Conservation (phyloP, 92 coral and sea anemone genomes). For the Actinernus sp. region DNA sequence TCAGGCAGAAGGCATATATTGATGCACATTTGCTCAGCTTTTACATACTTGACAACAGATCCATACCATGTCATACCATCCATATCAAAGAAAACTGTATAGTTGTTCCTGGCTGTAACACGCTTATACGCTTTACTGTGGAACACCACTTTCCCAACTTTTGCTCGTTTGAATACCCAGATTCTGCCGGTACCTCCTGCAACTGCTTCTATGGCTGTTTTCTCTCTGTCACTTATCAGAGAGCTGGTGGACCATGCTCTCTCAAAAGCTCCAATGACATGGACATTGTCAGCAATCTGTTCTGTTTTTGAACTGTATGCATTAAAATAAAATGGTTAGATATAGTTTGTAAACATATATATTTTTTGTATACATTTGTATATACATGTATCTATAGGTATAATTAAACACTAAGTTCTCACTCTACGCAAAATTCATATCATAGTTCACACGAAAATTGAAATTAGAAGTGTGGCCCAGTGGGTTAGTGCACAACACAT, state of each 20-base stretch:
- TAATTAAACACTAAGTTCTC: too few relatives aligned
- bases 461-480: too few relatives aligned
- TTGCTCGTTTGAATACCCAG: slow-evolving; percentile 14
- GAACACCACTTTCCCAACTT: slow-evolving; percentile 5
- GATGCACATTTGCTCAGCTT: too few relatives aligned
- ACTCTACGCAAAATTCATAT: too few relatives aligned
- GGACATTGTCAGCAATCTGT: slow-evolving; percentile 2
- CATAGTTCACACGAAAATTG: too few relatives aligned
- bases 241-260: slow-evolving; percentile 5
- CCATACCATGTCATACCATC: slow-evolving; percentile 10
- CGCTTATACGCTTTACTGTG: slow-evolving; percentile 19
- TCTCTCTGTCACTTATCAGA: slow-evolving; percentile 7
- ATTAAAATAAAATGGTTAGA: background rate
- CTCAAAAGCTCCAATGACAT: slow-evolving; percentile 20
- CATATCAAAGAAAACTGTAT: slow-evolving; percentile 7
- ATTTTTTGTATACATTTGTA: too few relatives aligned
- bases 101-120: slow-evolving; percentile 29
- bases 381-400: too few relatives aligned
- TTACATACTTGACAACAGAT: slow-evolving; percentile 14
- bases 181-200: slow-evolving; percentile 6
- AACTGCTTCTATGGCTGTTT: too few relatives aligned
- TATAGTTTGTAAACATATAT: background rate
- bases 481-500: too few relatives aligned
- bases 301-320: slow-evolving; percentile 19
- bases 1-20: too few relatives aligned